Evolutionary conservation across 1,140 invertebrate genomes (phyloP), one percentile per base, ranked within the genome.

Genomic region (Coptotermes formosanus): DNA sequence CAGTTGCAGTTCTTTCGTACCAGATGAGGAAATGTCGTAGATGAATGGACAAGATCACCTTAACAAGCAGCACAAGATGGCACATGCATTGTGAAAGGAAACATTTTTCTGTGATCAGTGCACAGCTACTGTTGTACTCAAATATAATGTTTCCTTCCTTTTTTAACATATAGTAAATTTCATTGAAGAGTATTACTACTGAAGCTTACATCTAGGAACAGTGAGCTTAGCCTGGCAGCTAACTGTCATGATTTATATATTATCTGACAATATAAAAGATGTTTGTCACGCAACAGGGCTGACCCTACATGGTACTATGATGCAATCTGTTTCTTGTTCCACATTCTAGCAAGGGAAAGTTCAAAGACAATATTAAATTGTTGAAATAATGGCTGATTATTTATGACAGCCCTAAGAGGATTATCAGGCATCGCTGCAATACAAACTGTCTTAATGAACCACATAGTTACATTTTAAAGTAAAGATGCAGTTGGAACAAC

Each of bases 211-310:
- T 75, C 6, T 30, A 30, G n/a, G n/a, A n/a, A 75, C n/a, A 75
- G n/a, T 75, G 64, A 75, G 25, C 64, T 75, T 75, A 16, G 25
- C 64, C 25, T 75, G 64, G n/a, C n/a, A 30, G 25, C 64, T 75
- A n/a, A 64, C 59, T 19, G 25, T 75, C 25, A 30, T n/a, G 11
- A 7, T 75, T 75, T 30, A 2, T 75, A n/a, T 75, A 30, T 38
- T 75, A 75, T 75, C 14, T 75, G 64, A 75, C 64, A 75, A 75
- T 75, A 75, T 75, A 75, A 75, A 38, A 30, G 64, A 75, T 25
- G n/a, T 75, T 75, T 75, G 64, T 25, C n/a, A 25, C 9, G 25
- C 4, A 75, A 8, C 25, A 9, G 64, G n/a, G 64, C 25, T 75
- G n/a, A 75, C 11, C 64, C n/a, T 64, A 64, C 59, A 64, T 75